Percentiles rank a stretch among this genome's conserved stretches.
Evolutionary conservation across 2,797 vertebrate genomes (phyloP).

Genomic region (Liasis olivaceus): DNA sequence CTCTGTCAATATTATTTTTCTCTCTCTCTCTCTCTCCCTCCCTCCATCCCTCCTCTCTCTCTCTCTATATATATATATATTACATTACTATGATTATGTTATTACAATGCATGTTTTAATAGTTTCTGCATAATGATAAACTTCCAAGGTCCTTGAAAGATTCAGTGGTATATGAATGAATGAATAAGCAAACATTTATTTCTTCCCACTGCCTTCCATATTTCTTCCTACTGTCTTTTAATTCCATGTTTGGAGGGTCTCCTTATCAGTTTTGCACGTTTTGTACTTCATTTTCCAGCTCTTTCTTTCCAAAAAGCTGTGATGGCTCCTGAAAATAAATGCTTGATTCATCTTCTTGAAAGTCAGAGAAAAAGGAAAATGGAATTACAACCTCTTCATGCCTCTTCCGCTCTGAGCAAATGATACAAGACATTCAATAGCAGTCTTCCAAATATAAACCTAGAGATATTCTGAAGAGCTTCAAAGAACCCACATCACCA

Average conservation of each 20-base stretch:
- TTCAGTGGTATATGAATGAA: too few relatives aligned
- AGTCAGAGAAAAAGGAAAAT: constrained; percentile 2
- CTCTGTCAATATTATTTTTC: too few relatives aligned
- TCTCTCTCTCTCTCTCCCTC: background rate
- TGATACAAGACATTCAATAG: background rate
- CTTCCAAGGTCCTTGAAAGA: too few relatives aligned
- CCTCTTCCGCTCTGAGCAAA: background rate
- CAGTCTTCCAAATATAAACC: background rate
- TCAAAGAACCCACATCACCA: background rate
- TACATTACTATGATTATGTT: too few relatives aligned
- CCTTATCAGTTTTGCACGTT: background rate
- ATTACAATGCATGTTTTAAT: too few relatives aligned
- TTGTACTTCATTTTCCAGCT: background rate
- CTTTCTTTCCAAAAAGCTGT: constrained; percentile 1
- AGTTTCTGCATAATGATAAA: too few relatives aligned
- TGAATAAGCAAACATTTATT: background rate
- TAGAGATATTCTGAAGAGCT: background rate
- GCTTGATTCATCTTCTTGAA: constrained; percentile 14
- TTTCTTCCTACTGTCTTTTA: background rate
- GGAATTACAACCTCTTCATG: background rate
- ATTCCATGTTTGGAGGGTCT: background rate
- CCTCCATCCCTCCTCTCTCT: background rate
- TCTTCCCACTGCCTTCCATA: background rate
- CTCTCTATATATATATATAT: too few relatives aligned
- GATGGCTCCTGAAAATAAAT: constrained; percentile 5